Evolutionary conservation across 2,888 invertebrate genomes (phyloP).

Genomic region (Pyralis farinalis): DNA sequence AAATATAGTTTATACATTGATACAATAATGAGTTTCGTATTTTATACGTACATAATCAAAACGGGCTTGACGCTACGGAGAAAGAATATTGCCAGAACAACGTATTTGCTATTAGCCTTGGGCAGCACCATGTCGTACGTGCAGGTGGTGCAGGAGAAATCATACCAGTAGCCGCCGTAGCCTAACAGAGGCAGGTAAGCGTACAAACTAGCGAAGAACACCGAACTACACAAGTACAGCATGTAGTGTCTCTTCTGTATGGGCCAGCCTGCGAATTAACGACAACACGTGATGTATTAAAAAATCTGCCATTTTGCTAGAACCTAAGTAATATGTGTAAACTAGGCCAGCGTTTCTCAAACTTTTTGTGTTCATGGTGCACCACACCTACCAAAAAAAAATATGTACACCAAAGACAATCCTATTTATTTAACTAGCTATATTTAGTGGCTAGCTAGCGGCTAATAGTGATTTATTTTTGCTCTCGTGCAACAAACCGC

Average conservation of each 20-base stretch:
- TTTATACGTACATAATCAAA: constrained; percentile 53
- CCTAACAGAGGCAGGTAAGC: constrained; percentile 57
- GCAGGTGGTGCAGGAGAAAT: constrained; percentile 62
- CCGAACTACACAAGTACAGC: constrained; percentile 45
- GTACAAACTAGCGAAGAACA: constrained; percentile 52
- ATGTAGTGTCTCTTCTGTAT: constrained; percentile 49
- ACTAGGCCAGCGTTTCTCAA: too few relatives aligned
- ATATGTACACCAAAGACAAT: too few relatives aligned
- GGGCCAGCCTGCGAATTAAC: constrained; percentile 52
- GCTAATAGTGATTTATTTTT: too few relatives aligned
- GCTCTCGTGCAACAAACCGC: too few relatives aligned
- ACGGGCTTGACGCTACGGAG: constrained; percentile 60
- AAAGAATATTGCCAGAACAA: constrained; percentile 45
- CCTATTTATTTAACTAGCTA: too few relatives aligned
- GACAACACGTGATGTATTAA: constrained; percentile 1
- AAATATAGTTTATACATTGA: not conserved
- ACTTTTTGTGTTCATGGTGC: too few relatives aligned
- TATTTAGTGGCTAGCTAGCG: too few relatives aligned
- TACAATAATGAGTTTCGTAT: not conserved
- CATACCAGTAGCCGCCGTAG: constrained; percentile 56
- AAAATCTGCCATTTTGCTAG: too few relatives aligned
- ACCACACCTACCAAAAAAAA: too few relatives aligned
- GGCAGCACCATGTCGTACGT: constrained; percentile 59
- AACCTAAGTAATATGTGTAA: too few relatives aligned
- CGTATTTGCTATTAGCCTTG: constrained; percentile 39